A percentile compares a stretch with the other conserved stretches of the same genome.
Conservation (phyloP, 92 coral and sea anemone species). For the Phenganax stokvisi region DNA sequence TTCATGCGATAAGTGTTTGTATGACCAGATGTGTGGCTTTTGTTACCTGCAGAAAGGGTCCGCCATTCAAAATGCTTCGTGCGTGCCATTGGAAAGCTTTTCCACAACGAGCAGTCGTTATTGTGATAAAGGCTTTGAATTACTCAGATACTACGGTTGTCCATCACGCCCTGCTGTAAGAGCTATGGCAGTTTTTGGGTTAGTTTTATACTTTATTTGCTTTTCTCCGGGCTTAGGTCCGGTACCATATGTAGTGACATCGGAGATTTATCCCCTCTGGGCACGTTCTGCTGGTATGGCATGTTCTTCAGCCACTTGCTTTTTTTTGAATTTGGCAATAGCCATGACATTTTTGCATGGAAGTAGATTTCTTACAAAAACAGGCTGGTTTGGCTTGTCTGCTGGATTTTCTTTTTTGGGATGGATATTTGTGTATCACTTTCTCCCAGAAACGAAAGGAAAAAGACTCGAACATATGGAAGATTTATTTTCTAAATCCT, state of each 20-base stretch:
- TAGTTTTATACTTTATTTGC: conserved; percentile 35
- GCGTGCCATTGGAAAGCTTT: conserved; percentile 51
- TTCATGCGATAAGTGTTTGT: conserved; percentile 23
- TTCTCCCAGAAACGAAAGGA: conserved; percentile 85
- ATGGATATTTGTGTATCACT: conserved; percentile 62
- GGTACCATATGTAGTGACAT: conserved; percentile 7
- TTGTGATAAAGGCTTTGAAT: conserved; percentile 20
- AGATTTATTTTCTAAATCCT: conserved; percentile 44
- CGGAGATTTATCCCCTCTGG: conserved; percentile 32
- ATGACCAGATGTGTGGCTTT: conserved; percentile 51
- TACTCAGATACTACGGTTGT: conserved; percentile 59
- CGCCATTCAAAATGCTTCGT: conserved; percentile 62
- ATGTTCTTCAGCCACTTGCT: background rate
- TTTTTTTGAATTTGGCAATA: background rate
- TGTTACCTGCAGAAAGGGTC: conserved; percentile 51
- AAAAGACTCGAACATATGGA: conserved; percentile 74
- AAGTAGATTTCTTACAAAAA: conserved; percentile 45
- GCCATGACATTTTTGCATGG: conserved; percentile 21
- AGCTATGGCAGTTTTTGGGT: conserved; percentile 61
- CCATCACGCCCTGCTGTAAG: conserved; percentile 64
- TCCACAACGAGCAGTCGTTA: conserved; percentile 56
- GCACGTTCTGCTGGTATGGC: conserved; percentile 22
- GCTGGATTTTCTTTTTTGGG: conserved; percentile 61
- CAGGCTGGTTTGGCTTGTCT: conserved; percentile 82
- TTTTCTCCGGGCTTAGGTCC: conserved; percentile 31